These are phyloP conservation scores for Oncorhynchus tshawytscha DNA, from an alignment of 2,113 vertebrate species.

Conservation along the genomic window DNA sequence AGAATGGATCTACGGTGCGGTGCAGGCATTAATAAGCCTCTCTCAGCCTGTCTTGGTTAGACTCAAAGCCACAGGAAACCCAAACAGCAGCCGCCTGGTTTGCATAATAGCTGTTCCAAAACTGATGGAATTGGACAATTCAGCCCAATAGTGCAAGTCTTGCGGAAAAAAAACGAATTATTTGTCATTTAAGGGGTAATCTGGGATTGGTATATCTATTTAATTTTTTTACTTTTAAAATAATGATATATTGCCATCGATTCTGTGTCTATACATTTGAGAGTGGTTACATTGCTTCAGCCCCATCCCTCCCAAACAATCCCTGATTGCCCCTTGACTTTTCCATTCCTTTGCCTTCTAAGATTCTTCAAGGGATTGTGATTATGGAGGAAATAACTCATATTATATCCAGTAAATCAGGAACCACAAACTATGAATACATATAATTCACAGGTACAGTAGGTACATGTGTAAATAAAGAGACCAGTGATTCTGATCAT, in stretches of 20 bases:
- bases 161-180: not conserved
- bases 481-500: not conserved
- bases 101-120: constrained; percentile 67
- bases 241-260: no score
- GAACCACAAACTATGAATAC: not conserved
- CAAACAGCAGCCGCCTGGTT: constrained; percentile 63
- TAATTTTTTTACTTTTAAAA: not conserved
- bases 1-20: constrained; percentile 55
- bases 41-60: constrained; percentile 69
- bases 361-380: constrained; percentile 10
- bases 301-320: no score
- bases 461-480: no score
- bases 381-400: not conserved
- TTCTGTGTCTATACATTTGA: no score
- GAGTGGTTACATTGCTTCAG: no score
- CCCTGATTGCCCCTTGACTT: not conserved
- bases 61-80: constrained; percentile 72
- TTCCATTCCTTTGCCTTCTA: constrained; percentile 11
- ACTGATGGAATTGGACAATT: constrained; percentile 73
- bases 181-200: no score
- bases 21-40: constrained; percentile 71
- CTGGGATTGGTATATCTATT: not conserved
- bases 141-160: constrained; percentile 2
- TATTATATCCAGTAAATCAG: not conserved
- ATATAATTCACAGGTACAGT: not conserved